Evolutionary conservation across 2,797 vertebrate species (phyloP).

Genomic region (Aulostomus chinensis): DNA sequence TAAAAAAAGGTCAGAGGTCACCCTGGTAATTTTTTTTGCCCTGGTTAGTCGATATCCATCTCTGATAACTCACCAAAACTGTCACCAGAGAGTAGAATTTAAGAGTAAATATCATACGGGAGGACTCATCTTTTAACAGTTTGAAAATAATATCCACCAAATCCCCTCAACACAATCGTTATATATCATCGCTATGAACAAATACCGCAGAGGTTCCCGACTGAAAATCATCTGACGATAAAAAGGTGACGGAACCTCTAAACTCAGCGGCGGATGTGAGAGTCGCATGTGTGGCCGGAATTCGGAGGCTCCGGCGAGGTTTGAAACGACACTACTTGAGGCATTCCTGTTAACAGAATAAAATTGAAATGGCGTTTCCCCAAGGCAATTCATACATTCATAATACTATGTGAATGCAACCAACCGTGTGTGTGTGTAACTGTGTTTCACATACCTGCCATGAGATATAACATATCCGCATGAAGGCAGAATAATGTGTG

Average conservation of each 20-base stretch:
- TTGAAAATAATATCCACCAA: slow-evolving; percentile 51
- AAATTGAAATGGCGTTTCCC: slow-evolving; percentile 53
- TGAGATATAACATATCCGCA: too few species aligned
- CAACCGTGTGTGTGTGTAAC: too few species aligned
- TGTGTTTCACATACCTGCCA: background rate
- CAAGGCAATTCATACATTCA: slow-evolving; percentile 79
- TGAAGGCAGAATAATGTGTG: too few species aligned
- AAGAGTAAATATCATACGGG: slow-evolving; percentile 7
- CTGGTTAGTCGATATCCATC: slow-evolving; percentile 22
- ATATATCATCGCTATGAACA: slow-evolving; percentile 36
- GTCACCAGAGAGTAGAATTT: slow-evolving; percentile 21
- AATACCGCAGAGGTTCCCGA: slow-evolving; percentile 24
- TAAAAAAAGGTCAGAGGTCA: slow-evolving; percentile 39
- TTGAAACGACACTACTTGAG: slow-evolving; percentile 38
- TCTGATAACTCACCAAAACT: background rate
- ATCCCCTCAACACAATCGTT: slow-evolving; percentile 17
- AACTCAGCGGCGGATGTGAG: slow-evolving; percentile 21
- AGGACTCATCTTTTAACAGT: slow-evolving; percentile 3
- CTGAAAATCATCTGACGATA: slow-evolving; percentile 27
- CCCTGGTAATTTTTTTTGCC: slow-evolving; percentile 26
- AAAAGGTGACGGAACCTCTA: slow-evolving; percentile 26
- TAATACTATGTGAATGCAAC: slow-evolving; percentile 60
- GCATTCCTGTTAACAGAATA: slow-evolving; percentile 54
- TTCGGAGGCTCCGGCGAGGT: slow-evolving; percentile 21
- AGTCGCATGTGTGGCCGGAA: slow-evolving; percentile 18